phyloP scores from a whole-genome alignment of 1,140 invertebrate genomes.

The Lysiphlebus fabarum region DNA sequence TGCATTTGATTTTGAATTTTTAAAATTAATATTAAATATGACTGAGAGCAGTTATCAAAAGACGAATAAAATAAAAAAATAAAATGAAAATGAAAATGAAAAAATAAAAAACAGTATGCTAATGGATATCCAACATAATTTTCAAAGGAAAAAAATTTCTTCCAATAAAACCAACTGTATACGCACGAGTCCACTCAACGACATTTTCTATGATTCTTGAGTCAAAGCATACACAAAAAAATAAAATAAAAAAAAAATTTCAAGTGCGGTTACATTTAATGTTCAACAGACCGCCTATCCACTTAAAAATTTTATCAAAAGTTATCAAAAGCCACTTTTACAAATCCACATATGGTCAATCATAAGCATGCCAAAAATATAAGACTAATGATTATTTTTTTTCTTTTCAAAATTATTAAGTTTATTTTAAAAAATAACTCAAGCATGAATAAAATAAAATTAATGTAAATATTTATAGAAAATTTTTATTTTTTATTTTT shows the following conservation, averaged over 20 bases:
- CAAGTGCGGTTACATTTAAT: slow-evolving; percentile 16
- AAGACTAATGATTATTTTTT: too few relatives aligned
- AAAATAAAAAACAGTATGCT: background rate
- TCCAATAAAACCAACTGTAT: background rate
- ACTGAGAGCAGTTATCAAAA: background rate
- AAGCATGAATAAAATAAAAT: background rate
- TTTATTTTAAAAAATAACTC: background rate
- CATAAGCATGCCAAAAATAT: too few relatives aligned
- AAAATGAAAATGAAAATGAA: too few relatives aligned
- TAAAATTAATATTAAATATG: too few relatives aligned
- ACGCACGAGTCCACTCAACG: slow-evolving; percentile 2
- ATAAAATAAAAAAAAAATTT: too few relatives aligned
- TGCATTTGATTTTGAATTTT: too few relatives aligned
- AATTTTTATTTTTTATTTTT: too few relatives aligned
- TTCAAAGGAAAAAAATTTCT: slow-evolving; percentile 3
- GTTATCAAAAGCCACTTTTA: background rate
- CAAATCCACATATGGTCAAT: background rate
- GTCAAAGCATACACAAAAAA: background rate
- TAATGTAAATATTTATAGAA: background rate
- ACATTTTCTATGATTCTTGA: slow-evolving; percentile 9
- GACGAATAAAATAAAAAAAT: slow-evolving; percentile 3
- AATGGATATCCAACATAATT: slow-evolving; percentile 3
- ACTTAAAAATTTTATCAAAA: slow-evolving; percentile 15
- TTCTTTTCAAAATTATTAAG: too few relatives aligned
- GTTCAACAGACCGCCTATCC: slow-evolving; percentile 23